Evolutionary conservation across 37 sponge, comb jelly and placozoan species (phyloP), one percentile per base, ranked within the genome.

Genomic region (Chondrilla cf. caribensis): DNA sequence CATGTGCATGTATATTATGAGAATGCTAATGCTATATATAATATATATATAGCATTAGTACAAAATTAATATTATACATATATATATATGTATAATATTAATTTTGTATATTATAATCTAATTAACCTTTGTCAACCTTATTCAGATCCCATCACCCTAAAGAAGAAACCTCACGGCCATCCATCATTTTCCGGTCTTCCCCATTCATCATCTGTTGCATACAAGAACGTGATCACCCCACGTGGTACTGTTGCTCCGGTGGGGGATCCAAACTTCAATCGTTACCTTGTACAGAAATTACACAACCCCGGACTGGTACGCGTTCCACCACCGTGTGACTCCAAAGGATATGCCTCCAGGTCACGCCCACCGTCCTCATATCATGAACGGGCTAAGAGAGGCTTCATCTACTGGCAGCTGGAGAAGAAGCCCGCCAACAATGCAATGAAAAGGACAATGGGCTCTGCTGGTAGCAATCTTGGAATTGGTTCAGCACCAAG

Each of bases 221-320:
- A 73, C 44, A 40, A 42, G 44, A 73, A 73, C 55, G 58, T 33
- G 17, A 51, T 51, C 55, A 57, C 60, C 3, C 80, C 80, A 7
- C n/a, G 28, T 59, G 88, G 81, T 19, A 85, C 89, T 18, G 77
- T 89, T 35, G 89, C 89, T 64, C 89, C 79, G 0, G 71, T 86
- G 3, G 86, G 90, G 1, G 44, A 60, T 59, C 47, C 87, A 41
- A 28, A 86, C 18, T 83, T 87, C 77, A 90, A 83, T 62, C 24
- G 44, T 3, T 65, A 81, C 36, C 77, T 90, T 0, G 28, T 33
- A 6, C 58, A 80, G 75, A 58, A 38, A 2, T 62, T 84, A 19
- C 82, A 81, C 85, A 80, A 73, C 35, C 85, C 81, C 29, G 80
- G 58, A 25, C 51, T 87, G 0, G 87, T 87, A 47, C 28, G 55